Conservation (phyloP, 2,888 invertebrate genomes). For the Nemotelus pantherinus region DNA sequence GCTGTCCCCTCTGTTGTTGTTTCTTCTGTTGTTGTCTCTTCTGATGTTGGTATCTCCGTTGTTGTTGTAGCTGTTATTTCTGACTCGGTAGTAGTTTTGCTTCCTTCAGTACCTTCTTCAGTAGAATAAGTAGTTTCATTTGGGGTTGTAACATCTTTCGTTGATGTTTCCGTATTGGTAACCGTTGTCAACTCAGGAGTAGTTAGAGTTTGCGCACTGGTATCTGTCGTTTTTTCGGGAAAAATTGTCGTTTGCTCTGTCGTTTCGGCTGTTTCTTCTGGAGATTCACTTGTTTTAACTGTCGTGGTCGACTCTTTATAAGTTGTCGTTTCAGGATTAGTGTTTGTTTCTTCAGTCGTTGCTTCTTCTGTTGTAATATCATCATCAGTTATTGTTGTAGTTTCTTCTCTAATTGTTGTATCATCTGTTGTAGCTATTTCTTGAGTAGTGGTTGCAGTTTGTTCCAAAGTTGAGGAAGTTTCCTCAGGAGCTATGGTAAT, state of each 20-base stretch:
- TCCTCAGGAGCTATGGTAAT: not conserved
- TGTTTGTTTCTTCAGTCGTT: not conserved
- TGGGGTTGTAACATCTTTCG: not conserved
- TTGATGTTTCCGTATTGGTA: not conserved
- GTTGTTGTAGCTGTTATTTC: too few species aligned
- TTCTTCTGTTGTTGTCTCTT: not conserved
- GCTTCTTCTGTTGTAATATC: not conserved
- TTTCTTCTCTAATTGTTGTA: not conserved
- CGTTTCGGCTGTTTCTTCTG: not conserved
- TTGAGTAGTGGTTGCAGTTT: not conserved
- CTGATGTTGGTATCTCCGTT: not conserved
- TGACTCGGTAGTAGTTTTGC: not conserved
- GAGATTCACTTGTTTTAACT: not conserved
- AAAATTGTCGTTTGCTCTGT: not conserved
- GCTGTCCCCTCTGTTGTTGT: not conserved
- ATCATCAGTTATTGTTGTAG: not conserved
- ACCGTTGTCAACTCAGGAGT: not conserved
- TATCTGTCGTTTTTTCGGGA: not conserved
- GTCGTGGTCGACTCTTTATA: not conserved
- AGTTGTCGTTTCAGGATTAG: not conserved
- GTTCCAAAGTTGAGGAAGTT: not conserved
- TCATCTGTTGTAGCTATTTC: constrained; percentile 1
- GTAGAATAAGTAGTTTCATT: constrained; percentile 1
- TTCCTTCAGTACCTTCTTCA: not conserved
- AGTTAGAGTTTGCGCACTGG: not conserved